A percentile compares a stretch with the other conserved stretches of the same genome.
phyloP scores from a whole-genome alignment of 2,797 vertebrate genomes.

The Parambassis ranga region DNA sequence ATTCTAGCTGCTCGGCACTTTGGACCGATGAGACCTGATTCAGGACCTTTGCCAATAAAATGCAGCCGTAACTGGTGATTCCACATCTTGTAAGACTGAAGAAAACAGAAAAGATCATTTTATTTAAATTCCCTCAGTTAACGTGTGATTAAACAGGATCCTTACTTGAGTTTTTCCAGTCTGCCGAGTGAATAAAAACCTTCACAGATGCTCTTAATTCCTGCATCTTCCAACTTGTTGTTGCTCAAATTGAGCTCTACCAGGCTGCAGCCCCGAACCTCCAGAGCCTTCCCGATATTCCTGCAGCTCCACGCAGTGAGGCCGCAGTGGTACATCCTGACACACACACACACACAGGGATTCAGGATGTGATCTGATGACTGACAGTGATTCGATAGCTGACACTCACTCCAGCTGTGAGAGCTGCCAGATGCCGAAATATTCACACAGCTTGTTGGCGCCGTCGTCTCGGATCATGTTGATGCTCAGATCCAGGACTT shows the following conservation, averaged over 20 bases:
- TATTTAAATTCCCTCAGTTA: not conserved
- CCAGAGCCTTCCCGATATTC: conserved; percentile 26
- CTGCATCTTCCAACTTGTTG: conserved; percentile 39
- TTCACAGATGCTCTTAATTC: conserved; percentile 23
- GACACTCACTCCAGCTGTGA: conserved; percentile 59
- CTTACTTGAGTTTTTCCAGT: conserved; percentile 58
- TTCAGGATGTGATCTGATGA: not conserved
- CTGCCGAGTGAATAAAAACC: conserved; percentile 30
- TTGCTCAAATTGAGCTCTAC: conserved; percentile 49
- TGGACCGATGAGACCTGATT: conserved; percentile 24
- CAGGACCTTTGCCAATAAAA: conserved; percentile 18
- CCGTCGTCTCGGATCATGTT: conserved; percentile 47
- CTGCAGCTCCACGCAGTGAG: conserved; percentile 35
- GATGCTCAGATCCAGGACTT: conserved; percentile 51
- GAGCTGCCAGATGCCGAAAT: conserved; percentile 20
- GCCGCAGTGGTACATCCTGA: conserved; percentile 48
- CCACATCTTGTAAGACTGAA: conserved; percentile 52
- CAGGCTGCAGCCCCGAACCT: conserved; percentile 7
- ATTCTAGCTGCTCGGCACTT: not conserved
- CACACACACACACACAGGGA: fast-evolving
- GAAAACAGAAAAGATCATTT: not conserved
- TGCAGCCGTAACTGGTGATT: conserved; percentile 7
- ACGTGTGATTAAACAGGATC: not conserved
- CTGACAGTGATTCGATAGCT: no score
- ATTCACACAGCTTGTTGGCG: conserved; percentile 21